These are phyloP conservation scores for Gambelia wislizenii DNA, from an alignment of 2,797 vertebrate genomes.

Conservation along the genomic window DNA sequence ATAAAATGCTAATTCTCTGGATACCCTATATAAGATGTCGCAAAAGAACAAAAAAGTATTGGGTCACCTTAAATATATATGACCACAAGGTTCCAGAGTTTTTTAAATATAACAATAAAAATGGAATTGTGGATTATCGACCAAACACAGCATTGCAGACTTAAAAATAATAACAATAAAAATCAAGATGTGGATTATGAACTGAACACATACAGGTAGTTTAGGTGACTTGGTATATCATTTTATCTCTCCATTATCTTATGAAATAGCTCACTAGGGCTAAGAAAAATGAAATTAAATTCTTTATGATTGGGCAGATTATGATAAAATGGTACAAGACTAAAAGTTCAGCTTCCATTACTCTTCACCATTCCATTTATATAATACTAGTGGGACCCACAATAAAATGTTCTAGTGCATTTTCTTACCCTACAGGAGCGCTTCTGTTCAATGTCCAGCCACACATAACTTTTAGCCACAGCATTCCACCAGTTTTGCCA, in stretches of 20 bases:
- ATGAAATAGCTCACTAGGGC: not conserved
- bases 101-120: too few species aligned
- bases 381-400: not conserved
- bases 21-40: not conserved
- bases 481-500: too few species aligned
- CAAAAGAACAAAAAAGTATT: not conserved
- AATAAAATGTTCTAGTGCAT: not conserved
- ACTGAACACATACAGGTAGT: not conserved
- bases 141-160: too few species aligned
- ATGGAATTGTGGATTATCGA: too few species aligned
- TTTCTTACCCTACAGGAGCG: not conserved
- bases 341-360: not conserved
- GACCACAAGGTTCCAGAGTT: not conserved
- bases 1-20: not conserved
- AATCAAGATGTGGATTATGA: not conserved
- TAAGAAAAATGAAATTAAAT: constrained; percentile 5
- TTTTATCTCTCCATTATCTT: not conserved
- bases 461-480: not conserved
- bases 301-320: not conserved
- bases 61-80: not conserved
- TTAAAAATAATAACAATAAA: too few species aligned
- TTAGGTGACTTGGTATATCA: not conserved
- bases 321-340: not conserved
- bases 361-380: not conserved
- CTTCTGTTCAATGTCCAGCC: not conserved